These are phyloP conservation scores for Pherbina coryleti DNA, from an alignment of 2,888 invertebrate species.

Conservation along the genomic window DNA sequence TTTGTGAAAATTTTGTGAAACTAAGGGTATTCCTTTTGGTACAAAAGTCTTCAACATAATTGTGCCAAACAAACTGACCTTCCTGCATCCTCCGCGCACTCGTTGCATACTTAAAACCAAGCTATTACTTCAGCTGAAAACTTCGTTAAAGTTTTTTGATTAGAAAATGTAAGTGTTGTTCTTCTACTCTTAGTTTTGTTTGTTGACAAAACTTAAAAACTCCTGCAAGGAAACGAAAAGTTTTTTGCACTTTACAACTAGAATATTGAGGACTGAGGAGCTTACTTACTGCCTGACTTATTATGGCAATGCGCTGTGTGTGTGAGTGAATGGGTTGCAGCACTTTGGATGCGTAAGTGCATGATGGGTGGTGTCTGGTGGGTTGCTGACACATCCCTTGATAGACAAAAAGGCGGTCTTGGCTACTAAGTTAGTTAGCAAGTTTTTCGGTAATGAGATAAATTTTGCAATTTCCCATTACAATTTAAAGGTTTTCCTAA, in stretches of 20 bases:
- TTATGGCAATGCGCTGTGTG: no score
- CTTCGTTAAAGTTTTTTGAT: constrained; percentile 9
- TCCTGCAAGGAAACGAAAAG: neutral
- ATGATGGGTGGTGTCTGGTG: no score
- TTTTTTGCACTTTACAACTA: neutral
- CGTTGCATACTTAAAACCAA: neutral
- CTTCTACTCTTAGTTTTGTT: neutral
- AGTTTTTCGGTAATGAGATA: neutral
- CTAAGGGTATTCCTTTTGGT: neutral
- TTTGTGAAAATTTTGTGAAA: neutral
- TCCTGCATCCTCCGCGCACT: neutral
- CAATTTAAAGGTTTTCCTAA: no score
- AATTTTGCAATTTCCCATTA: neutral
- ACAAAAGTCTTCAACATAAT: neutral
- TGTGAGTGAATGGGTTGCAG: no score
- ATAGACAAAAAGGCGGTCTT: neutral
- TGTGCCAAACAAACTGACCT: neutral
- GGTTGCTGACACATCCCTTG: no score
- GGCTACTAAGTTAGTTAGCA: neutral
- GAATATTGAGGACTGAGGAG: no score
- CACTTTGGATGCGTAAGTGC: no score
- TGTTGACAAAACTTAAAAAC: constrained; percentile 12
- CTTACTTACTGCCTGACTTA: no score
- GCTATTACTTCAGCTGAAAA: constrained; percentile 15
- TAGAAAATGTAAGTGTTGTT: constrained; percentile 18